Evolutionary conservation across 2,888 invertebrate genomes (phyloP).

Genomic region (Chrysotoxum bicinctum): DNA sequence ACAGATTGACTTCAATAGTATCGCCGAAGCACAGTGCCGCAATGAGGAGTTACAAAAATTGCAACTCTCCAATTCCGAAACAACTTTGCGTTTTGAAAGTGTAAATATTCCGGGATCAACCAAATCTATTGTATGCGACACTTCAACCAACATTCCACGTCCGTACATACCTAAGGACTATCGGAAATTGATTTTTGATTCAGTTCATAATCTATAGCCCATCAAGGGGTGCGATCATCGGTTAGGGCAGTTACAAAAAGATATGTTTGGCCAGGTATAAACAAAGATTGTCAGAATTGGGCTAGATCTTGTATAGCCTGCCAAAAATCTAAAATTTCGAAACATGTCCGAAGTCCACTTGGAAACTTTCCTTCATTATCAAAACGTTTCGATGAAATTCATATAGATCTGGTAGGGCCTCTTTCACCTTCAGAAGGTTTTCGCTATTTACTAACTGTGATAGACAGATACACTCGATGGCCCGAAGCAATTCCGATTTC

Average conservation of each 20-base stretch:
- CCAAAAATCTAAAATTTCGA: too few relatives aligned
- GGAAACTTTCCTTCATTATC: too few relatives aligned
- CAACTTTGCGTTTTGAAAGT: neutral
- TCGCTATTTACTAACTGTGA: too few relatives aligned
- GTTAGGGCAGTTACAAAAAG: neutral
- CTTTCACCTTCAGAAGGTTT: too few relatives aligned
- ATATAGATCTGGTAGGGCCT: neutral
- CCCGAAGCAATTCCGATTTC: too few relatives aligned
- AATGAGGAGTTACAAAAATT: constrained; percentile 42
- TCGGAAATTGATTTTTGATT: constrained; percentile 10
- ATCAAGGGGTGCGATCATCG: too few relatives aligned
- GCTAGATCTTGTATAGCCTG: too few relatives aligned
- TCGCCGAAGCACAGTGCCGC: constrained; percentile 20
- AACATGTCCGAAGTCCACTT: too few relatives aligned
- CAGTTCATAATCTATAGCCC: constrained; percentile 6
- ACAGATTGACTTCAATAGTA: constrained; percentile 18
- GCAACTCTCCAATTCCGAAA: neutral
- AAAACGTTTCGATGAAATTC: too few relatives aligned
- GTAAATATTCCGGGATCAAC: neutral
- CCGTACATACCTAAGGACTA: constrained; percentile 11
- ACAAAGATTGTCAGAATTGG: constrained; percentile 35
- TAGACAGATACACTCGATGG: too few relatives aligned
- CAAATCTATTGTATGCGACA: neutral
- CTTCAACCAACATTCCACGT: neutral
- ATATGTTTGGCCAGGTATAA: constrained; percentile 38